phyloP scores from a whole-genome alignment of 2,113 vertebrate genomes.

The Thunnus maccoyii region DNA sequence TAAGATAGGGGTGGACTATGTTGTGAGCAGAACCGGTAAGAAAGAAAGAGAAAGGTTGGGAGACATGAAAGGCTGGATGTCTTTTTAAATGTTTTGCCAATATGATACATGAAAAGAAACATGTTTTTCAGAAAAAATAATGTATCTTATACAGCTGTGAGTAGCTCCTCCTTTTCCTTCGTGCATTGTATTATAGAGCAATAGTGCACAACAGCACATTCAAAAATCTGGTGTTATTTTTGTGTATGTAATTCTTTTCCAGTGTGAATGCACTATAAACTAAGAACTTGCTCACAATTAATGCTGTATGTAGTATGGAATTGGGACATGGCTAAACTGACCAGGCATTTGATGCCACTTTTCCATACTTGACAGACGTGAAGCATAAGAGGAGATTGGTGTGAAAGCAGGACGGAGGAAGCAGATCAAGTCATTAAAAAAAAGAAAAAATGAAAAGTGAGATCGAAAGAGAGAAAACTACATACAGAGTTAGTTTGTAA shows the following conservation, averaged over 20 bases:
- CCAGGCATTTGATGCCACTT: background rate
- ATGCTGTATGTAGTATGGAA: background rate
- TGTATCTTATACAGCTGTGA: background rate
- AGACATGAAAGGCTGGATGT: no score
- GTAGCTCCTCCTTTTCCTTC: background rate
- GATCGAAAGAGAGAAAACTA: constrained; percentile 22
- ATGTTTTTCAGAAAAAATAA: no score
- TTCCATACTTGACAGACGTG: background rate
- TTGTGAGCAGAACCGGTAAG: background rate
- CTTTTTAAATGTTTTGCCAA: background rate
- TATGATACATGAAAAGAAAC: background rate
- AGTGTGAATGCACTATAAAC: background rate
- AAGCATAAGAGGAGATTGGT: background rate
- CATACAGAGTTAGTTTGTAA: constrained; percentile 24
- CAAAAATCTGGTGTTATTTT: background rate
- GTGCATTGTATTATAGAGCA: background rate
- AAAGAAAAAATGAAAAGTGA: constrained; percentile 17
- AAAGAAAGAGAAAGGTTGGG: background rate
- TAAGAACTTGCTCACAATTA: background rate
- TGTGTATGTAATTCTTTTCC: background rate
- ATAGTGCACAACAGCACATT: background rate
- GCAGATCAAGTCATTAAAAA: background rate
- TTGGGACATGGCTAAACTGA: background rate
- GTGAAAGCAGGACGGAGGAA: background rate
- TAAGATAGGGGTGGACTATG: background rate